phyloP scores from a whole-genome alignment of 2,113 vertebrate species.

The Australoheros scitulus region DNA sequence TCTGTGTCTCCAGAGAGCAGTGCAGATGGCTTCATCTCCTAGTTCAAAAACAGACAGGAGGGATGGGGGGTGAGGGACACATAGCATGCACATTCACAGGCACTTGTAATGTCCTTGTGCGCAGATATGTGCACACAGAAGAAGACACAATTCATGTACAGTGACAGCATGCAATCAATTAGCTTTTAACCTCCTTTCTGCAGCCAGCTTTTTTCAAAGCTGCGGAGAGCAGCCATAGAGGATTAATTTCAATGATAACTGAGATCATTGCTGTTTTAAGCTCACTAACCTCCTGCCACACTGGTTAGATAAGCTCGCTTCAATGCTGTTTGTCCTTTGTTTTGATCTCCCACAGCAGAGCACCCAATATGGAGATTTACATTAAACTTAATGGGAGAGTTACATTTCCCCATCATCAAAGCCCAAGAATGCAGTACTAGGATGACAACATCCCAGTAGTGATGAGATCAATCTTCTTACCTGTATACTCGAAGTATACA shows the following conservation, averaged over 20 bases:
- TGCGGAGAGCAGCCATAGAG: neutral
- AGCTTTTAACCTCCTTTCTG: slow-evolving; percentile 63
- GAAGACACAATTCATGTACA: slow-evolving; percentile 13
- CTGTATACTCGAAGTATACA: slow-evolving; percentile 34
- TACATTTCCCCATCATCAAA: neutral
- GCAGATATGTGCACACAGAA: slow-evolving; percentile 7
- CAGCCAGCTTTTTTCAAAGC: slow-evolving; percentile 37
- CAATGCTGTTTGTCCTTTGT: neutral
- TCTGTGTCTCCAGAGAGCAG: slow-evolving; percentile 67
- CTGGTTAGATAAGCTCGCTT: slow-evolving; percentile 39
- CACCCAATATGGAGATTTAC: slow-evolving; percentile 37
- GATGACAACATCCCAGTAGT: slow-evolving; percentile 33
- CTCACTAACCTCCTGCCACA: slow-evolving; percentile 14
- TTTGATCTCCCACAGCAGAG: slow-evolving; percentile 31
- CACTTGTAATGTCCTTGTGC: slow-evolving; percentile 36
- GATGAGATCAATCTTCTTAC: slow-evolving; percentile 46
- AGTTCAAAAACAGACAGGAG: slow-evolving; percentile 73
- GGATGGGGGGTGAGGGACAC: slow-evolving; percentile 47
- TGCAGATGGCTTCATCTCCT: slow-evolving; percentile 78
- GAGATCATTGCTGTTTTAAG: slow-evolving; percentile 52
- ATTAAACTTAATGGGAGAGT: slow-evolving; percentile 10
- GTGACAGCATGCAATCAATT: slow-evolving; percentile 65
- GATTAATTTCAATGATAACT: slow-evolving; percentile 40
- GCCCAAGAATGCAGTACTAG: slow-evolving; percentile 17
- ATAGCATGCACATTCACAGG: neutral